Evolutionary conservation across 2,888 invertebrate species (phyloP), one percentile per base, ranked within the genome.

Genomic region (Marronus borbonicus): DNA sequence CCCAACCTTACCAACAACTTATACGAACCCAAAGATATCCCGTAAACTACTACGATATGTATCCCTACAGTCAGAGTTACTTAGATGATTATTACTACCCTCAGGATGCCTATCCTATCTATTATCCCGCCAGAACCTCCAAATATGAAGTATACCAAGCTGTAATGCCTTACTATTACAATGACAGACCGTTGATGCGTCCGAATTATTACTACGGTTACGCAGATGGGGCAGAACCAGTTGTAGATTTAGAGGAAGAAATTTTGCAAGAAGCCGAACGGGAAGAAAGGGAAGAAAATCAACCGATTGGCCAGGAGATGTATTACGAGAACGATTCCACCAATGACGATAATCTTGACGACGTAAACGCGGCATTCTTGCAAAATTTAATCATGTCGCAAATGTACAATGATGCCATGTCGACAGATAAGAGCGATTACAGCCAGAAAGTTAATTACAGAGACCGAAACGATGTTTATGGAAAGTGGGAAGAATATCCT

Each of bases 341-440:
- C 17, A 84, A 84, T 49, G 85, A 85, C n/a, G 83, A 82, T 14
- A 85, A 83, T 76, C 83, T 88, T 17, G 89, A 89, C 50, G 89
- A 89, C 76, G 88, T 88, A 3, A 93, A 92, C 85, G 92, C 92
- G 76, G 92, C 92, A 69, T 93, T 93, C 86, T 89, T 94, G 76
- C 92, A 93, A 84, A 93, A 93, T 85, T 88, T 93, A 80, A 93
- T 93, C 82, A 89, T 93, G 81, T 91, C 93, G 1, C 92, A 93
- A 86, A 92, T 92, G 91, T 92, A 91, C 84, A 91, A 91, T 85
- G 91, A 92, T 83, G 91, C 91, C 0, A 69, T 86, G n/a, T 44
- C 12, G 12, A 84, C 82, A 62, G 84, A 85, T 64, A 77, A 80
- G 66, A 76, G 70, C 52, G 77, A 78, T 50, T 77, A 74, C 72